Evolutionary conservation across 2,797 vertebrate genomes (phyloP), one percentile per base, ranked within the genome.

Genomic region (Melanotaenia pygmaea): DNA sequence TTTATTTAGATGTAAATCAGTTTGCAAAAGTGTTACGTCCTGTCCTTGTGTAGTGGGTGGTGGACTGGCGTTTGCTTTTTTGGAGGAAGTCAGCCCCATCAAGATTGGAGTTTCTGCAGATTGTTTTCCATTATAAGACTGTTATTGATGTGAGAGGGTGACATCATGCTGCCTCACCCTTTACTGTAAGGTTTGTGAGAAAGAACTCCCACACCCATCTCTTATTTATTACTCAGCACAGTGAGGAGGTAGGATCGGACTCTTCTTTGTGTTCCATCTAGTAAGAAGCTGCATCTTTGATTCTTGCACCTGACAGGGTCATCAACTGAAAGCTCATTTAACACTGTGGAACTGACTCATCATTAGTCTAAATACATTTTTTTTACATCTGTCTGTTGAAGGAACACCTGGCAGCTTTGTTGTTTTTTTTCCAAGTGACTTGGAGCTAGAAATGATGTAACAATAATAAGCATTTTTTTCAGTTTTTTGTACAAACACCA

Each of bases 1-100:
- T 97, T 97, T 97, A 96, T 96, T 96, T 96, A 95, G 96, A 96
- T 96, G 95, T 96, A 96, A 96, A 96, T 96, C 95, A 95, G 95
- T 93, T 93, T 83, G 92, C 94, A 94, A 94, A 96, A 96, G 95
- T 96, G 95, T 95, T 95, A 96, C 94, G 95, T 97, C 96, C 96
- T 97, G 96, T 95, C 92, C 93, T 94, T 96, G 94, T 94, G 93
- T 91, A 88, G 93, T 91, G 93, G 92, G 80, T 84, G 91, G 86
- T 50, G 87, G 88, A 90, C 80, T 80, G 61, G 74, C 78, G 61
- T 73, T 92, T 72, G 80, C 89, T 50, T 83, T 81, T 83, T 5
- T 50, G 94, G 93, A 96, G 96, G 96, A 98, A 97, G 94, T 94
- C 86, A 58, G 91, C 76, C 68, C 66, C 1, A 54, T 89, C 77